phyloP scores from a whole-genome alignment of 1,140 invertebrate genomes.

The Drosophila burlai region DNA sequence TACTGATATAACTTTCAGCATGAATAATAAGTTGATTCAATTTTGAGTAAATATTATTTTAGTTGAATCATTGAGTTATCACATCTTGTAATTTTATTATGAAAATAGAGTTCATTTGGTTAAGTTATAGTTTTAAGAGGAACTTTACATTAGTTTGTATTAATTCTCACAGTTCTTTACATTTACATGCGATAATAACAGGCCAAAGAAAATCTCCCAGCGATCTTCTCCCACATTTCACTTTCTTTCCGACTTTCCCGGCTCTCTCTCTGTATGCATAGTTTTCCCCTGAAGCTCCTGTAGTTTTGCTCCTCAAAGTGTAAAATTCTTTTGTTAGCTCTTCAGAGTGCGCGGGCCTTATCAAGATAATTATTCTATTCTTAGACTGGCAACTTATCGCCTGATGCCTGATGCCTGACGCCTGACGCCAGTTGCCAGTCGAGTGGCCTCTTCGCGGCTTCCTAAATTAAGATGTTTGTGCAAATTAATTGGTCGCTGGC shows the following conservation, averaged over 20 bases:
- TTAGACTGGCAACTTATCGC: slow-evolving; percentile 23
- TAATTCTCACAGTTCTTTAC: no score
- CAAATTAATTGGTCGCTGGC: slow-evolving; percentile 83
- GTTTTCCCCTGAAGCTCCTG: background rate
- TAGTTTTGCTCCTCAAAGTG: background rate
- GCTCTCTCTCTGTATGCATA: no score
- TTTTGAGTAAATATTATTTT: no score
- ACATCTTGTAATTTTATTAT: no score
- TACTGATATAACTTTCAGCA: no score
- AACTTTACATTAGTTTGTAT: no score
- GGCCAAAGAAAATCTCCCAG: no score
- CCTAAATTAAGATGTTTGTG: slow-evolving; percentile 83
- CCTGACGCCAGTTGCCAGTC: background rate
- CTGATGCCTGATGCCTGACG: slow-evolving; percentile 6
- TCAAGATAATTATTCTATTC: slow-evolving; percentile 52
- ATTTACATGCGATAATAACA: no score
- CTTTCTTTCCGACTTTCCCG: background rate
- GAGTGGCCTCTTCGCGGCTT: slow-evolving; percentile 45
- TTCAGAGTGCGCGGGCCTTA: slow-evolving; percentile 7
- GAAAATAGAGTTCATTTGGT: no score
- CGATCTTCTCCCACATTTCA: background rate
- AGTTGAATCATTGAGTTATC: no score
- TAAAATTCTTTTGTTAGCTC: background rate
- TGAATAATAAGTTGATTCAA: no score
- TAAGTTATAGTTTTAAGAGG: no score